Evolutionary conservation across 2,113 vertebrate species (phyloP).

Genomic region (Myotis brandtii): DNA sequence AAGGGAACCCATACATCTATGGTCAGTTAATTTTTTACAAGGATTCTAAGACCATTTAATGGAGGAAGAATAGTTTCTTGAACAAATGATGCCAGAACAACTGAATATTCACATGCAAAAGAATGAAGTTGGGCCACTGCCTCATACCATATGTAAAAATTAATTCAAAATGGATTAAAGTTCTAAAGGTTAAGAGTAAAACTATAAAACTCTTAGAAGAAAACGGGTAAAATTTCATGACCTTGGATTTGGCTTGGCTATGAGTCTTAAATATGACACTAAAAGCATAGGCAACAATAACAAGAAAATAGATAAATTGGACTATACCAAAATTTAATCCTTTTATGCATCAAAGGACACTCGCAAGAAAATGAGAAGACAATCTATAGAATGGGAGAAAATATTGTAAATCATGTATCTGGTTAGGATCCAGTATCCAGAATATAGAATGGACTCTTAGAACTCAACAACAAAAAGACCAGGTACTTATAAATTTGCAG

Average conservation of each 20-base stretch:
- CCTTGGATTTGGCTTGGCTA: not conserved
- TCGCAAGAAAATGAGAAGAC: not conserved
- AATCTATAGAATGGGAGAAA: not conserved
- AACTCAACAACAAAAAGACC: not conserved
- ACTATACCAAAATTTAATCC: not conserved
- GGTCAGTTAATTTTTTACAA: not conserved
- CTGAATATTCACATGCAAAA: not conserved
- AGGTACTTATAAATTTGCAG: not conserved
- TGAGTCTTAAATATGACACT: not conserved
- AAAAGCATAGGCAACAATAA: not conserved
- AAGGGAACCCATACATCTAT: not conserved
- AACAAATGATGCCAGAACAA: not conserved
- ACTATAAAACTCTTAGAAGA: not conserved
- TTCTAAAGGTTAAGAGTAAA: not conserved
- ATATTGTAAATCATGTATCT: not conserved
- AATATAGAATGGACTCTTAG: not conserved
- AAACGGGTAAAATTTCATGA: not conserved
- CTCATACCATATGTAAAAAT: not conserved
- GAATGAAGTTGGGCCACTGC: not conserved
- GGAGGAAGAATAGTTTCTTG: not conserved
- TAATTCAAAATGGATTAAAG: not conserved
- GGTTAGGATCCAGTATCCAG: not conserved
- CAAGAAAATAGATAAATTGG: not conserved
- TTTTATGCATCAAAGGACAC: not conserved
- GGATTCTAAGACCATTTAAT: not conserved